phyloP scores from a whole-genome alignment of 92 coral and sea anemone species.

The Bergia sp. region DNA sequence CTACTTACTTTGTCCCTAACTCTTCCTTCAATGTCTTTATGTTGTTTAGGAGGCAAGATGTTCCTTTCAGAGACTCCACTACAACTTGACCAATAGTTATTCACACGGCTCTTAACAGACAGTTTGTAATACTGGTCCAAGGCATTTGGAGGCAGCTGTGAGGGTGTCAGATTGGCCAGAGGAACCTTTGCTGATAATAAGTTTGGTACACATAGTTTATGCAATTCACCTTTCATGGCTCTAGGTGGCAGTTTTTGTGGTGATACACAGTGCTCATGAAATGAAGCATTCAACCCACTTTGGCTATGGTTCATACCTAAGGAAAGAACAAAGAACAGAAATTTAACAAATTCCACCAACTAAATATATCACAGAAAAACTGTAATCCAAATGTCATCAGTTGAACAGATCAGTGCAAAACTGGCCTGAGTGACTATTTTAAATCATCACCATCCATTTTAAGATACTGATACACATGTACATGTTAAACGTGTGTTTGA shows the following conservation, averaged over 20 bases:
- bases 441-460: no score
- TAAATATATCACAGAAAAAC: no score
- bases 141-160: conserved; percentile 57
- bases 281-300: not conserved
- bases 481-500: no score
- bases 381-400: no score
- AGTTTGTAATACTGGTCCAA: conserved; percentile 48
- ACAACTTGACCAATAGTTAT: not conserved
- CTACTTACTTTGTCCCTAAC: not conserved
- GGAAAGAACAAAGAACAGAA: not conserved
- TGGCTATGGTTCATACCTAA: conserved; percentile 13
- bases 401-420: no score
- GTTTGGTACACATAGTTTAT: not conserved
- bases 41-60: not conserved
- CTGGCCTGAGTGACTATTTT: no score
- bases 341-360: no score
- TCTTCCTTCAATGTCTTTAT: not conserved
- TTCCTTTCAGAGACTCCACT: not conserved
- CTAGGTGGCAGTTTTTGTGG: not conserved
- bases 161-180: conserved; percentile 45
- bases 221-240: not conserved
- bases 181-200: conserved; percentile 35
- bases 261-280: not conserved
- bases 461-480: no score
- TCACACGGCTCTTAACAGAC: conserved; percentile 1